These are phyloP conservation scores for Echiichthys vipera DNA, from an alignment of 2,797 vertebrate species.

Conservation along the genomic window DNA sequence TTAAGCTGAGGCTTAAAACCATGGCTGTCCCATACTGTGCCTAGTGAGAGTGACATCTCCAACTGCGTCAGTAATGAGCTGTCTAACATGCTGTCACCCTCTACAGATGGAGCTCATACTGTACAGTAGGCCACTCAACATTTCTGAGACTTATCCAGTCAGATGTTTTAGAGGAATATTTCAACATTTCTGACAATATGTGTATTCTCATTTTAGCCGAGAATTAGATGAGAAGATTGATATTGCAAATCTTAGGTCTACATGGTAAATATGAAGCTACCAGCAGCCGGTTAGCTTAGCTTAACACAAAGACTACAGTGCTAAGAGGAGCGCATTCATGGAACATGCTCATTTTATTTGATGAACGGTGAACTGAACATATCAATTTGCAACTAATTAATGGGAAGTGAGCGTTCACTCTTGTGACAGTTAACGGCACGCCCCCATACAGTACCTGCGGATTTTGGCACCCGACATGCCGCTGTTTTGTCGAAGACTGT, in stretches of 20 bases:
- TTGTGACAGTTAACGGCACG: no score
- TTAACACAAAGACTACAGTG: no score
- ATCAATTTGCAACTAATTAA: no score
- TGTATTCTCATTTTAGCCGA: background rate
- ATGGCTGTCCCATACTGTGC: constrained; percentile 72
- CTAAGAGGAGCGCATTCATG: no score
- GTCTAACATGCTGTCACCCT: constrained; percentile 69
- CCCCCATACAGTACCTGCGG: no score
- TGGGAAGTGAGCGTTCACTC: no score
- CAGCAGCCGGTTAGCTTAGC: background rate
- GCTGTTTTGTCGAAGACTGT: no score
- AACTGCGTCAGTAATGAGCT: constrained; percentile 80
- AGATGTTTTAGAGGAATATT: constrained; percentile 19
- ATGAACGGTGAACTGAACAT: no score
- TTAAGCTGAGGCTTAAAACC: constrained; percentile 70
- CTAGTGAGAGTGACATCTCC: constrained; percentile 78
- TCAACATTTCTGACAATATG: constrained; percentile 23
- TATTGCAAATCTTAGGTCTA: background rate
- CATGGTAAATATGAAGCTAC: background rate
- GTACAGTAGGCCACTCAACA: constrained; percentile 51
- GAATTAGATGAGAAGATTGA: background rate
- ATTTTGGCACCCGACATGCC: no score
- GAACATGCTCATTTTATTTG: no score
- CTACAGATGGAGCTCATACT: constrained; percentile 68
- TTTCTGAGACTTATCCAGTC: constrained; percentile 46